Evolutionary conservation across 2,113 vertebrate genomes (phyloP).

Genomic region (Ranitomeya imitator): DNA sequence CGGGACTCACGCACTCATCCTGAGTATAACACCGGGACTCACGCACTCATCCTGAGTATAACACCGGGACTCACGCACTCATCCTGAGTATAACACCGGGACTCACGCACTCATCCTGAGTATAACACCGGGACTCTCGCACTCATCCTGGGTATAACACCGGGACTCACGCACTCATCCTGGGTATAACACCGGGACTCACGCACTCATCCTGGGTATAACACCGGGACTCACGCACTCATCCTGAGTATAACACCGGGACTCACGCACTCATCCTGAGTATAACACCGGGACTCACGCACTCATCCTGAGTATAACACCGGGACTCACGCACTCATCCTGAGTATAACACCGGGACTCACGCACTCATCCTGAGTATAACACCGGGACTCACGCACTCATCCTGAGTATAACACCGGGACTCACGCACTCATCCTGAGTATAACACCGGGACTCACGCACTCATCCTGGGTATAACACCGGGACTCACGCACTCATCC

Average conservation of each 20-base stretch:
- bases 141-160: too few relatives aligned
- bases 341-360: background rate
- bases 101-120: too few relatives aligned
- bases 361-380: background rate
- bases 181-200: too few relatives aligned
- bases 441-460: too few relatives aligned
- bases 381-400: background rate
- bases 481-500: too few relatives aligned
- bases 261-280: background rate
- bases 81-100: too few relatives aligned
- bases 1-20: too few relatives aligned
- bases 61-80: too few relatives aligned
- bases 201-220: background rate
- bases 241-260: background rate
- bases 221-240: background rate
- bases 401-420: background rate
- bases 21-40: too few relatives aligned
- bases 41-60: too few relatives aligned
- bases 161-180: background rate
- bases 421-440: background rate
- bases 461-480: background rate
- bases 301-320: background rate
- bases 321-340: background rate
- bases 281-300: background rate
- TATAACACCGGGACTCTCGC: too few relatives aligned